Evolutionary conservation across 1,140 invertebrate genomes (phyloP).

Genomic region (Camponotus pennsylvanicus): DNA sequence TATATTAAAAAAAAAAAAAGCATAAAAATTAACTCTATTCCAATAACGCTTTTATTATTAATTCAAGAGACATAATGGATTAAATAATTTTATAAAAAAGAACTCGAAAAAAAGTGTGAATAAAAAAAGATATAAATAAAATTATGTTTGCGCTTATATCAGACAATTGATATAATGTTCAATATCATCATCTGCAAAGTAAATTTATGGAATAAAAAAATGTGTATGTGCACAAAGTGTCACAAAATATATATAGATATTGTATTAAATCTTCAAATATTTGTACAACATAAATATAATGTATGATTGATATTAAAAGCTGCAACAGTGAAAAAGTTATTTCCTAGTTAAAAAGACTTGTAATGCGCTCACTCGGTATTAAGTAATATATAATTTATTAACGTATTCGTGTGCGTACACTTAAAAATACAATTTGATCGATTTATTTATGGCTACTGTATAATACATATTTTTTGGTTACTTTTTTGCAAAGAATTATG

Average conservation of each 20-base stretch:
- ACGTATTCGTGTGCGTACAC: constrained; percentile 68
- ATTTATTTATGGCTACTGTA: constrained; percentile 70
- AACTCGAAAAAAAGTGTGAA: not conserved
- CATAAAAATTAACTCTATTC: not conserved
- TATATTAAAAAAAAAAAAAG: not conserved
- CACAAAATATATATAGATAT: not conserved
- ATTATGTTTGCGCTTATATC: constrained; percentile 1
- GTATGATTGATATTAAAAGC: not conserved
- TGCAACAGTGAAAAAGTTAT: constrained; percentile 30
- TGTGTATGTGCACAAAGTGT: not conserved
- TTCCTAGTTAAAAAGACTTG: constrained; percentile 1
- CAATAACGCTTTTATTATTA: constrained; percentile 27
- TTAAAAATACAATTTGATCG: constrained; percentile 75
- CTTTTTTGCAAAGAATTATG: constrained; percentile 65
- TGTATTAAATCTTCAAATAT: not conserved
- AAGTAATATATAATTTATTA: constrained; percentile 74
- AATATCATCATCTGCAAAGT: not conserved
- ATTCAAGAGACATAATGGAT: constrained; percentile 31
- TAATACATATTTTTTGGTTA: constrained; percentile 72
- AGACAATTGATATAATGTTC: constrained; percentile 12
- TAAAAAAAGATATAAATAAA: constrained; percentile 34
- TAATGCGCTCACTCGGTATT: constrained; percentile 59
- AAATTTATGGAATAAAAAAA: constrained; percentile 5
- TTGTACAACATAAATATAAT: constrained; percentile 10
- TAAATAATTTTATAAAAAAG: constrained; percentile 44